Base-by-base conservation (phyloP, 1,140 invertebrate species). In the Colletes latitarsis region DNA sequence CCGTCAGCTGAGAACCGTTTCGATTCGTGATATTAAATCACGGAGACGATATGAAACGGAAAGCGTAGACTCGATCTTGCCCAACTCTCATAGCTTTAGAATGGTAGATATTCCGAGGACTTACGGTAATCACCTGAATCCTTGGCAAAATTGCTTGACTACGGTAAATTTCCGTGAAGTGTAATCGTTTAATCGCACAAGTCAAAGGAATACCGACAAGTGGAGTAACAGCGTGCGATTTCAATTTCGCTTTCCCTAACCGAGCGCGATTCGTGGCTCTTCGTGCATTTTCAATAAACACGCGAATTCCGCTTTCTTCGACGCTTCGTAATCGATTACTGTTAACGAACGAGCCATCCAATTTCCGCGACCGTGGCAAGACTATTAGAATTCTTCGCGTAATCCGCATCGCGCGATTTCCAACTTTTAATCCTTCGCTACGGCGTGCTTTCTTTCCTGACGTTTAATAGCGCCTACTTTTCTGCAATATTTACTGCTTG, bases 1-100 rank as follows among this genome's bases (percentile, higher is more conserved):
- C 39, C 4, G 3, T 14, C 9, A 75, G 41, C 46, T 64, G 81
- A 72, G 82, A 77, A 60, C 17, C 41, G n/a, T 46, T 19, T 49
- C 70, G 30, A 15, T 53, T 72, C 46, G 15, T 70, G 46, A 70
- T 69, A 83, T 83, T 83, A 81, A 81, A 78, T 82, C 57, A 49
- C 52, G 9, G 21, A 8, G 69, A 84, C 52, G 55, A 82, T 84
- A 78, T 57, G 68, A 78, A 73, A 82, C 82, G 74, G 74, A 84
- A 84, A 84, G 81, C 68, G 30, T 6, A 39, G 53, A n/a, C 64
- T 19, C 21, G 49, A 77, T 84, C 68, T 84, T 82, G 64, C 63
- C 10, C 21, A 82, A 84, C 81, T 72, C 17, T 19, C 9, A 12
- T 10, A 55, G 30, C 67, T 52, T 78, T 63, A 82, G 53, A 71